Evolutionary conservation across 64 coral and sea anemone genomes (phyloP).

Genomic region (Montipora efflorescens): DNA sequence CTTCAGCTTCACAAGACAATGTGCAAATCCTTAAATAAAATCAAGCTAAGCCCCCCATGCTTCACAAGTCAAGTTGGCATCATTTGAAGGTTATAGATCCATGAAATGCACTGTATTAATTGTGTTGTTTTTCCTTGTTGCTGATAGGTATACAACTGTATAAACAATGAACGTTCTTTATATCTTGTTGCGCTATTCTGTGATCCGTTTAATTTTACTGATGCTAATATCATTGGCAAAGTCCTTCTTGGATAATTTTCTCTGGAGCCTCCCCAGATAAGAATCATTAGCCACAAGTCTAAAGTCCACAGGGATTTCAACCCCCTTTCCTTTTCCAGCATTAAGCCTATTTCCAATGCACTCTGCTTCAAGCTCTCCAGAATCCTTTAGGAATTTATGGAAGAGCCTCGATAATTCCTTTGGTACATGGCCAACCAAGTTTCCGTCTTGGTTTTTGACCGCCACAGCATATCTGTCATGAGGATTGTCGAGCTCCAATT

Average conservation of each 20-base stretch:
- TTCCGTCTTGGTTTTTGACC: slow-evolving; percentile 64
- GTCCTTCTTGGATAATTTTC: slow-evolving; percentile 67
- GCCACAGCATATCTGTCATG: slow-evolving; percentile 71
- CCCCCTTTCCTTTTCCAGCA: slow-evolving; percentile 61
- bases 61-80: slow-evolving; percentile 14
- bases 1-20: slow-evolving; percentile 21
- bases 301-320: slow-evolving; percentile 62
- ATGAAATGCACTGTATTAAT: slow-evolving; percentile 10
- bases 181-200: slow-evolving; percentile 56
- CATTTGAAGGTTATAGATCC: slow-evolving; percentile 35
- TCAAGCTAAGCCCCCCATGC: slow-evolving; percentile 14
- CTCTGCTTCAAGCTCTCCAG: slow-evolving; percentile 51
- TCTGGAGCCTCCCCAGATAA: slow-evolving; percentile 66
- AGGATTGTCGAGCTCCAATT: slow-evolving; percentile 73
- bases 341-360: slow-evolving; percentile 65
- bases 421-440: slow-evolving; percentile 31
- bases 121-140: neutral
- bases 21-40: slow-evolving; percentile 31
- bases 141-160: slow-evolving; percentile 6
- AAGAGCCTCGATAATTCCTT: slow-evolving; percentile 77
- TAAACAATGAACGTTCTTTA: slow-evolving; percentile 19
- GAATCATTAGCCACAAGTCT: slow-evolving; percentile 60
- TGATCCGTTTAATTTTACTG: slow-evolving; percentile 55
- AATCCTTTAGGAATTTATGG: slow-evolving; percentile 58
- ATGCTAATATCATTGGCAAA: slow-evolving; percentile 55